Conservation (phyloP, 1,140 invertebrate genomes). For the Agrypnia vestita region DNA sequence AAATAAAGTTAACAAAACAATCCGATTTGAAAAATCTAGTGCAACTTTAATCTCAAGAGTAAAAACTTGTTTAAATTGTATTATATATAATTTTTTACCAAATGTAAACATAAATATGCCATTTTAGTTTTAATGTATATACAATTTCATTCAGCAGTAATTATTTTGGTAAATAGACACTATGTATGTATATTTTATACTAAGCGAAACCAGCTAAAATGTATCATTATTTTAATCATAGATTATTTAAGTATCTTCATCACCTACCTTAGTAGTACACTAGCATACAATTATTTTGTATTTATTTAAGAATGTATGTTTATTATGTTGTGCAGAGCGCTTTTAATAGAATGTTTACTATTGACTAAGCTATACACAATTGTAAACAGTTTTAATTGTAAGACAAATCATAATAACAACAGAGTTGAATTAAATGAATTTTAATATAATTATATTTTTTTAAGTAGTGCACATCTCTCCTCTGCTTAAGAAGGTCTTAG, state of each 20-base stretch:
- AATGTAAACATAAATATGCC: slow-evolving; percentile 46
- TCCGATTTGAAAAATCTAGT: slow-evolving; percentile 31
- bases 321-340: slow-evolving; percentile 16
- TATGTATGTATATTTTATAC: slow-evolving; percentile 37
- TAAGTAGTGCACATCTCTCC: slow-evolving; percentile 20
- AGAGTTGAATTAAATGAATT: slow-evolving; percentile 8
- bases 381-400: slow-evolving; percentile 11
- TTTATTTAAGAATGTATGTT: slow-evolving; percentile 24
- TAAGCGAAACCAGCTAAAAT: slow-evolving; percentile 45
- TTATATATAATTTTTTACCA: slow-evolving; percentile 50
- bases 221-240: slow-evolving; percentile 13
- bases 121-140: slow-evolving; percentile 50
- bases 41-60: slow-evolving; percentile 46
- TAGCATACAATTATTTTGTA: slow-evolving; percentile 34
- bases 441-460: slow-evolving; percentile 29
- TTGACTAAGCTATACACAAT: slow-evolving; percentile 27
- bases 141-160: slow-evolving; percentile 29
- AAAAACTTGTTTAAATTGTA: slow-evolving; percentile 45
- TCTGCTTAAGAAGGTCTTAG: not conserved
- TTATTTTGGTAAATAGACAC: slow-evolving; percentile 32
- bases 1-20: slow-evolving; percentile 22
- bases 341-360: slow-evolving; percentile 36
- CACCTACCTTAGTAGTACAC: not conserved
- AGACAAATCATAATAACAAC: slow-evolving; percentile 25
- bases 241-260: slow-evolving; percentile 7